These are phyloP conservation scores for Enteromius anoplus DNA, from an alignment of 2,797 vertebrate genomes.

Conservation along the genomic window DNA sequence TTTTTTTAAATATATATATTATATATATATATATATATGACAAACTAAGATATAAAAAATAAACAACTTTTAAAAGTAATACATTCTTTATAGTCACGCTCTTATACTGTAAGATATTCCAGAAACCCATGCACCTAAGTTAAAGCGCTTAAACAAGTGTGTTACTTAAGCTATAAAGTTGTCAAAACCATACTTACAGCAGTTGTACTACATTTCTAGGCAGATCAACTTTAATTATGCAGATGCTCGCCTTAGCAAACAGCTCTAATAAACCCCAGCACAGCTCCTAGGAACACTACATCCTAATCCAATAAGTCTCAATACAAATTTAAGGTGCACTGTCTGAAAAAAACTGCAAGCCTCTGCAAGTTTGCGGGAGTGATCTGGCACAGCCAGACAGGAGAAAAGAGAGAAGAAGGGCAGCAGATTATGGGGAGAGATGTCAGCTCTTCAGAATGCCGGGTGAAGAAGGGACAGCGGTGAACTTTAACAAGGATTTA, in stretches of 20 bases:
- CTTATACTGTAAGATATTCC: not conserved
- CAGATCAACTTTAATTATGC: not conserved
- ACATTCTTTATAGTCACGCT: not conserved
- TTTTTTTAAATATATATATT: no score
- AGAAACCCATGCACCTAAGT: not conserved
- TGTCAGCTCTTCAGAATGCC: conserved; percentile 53
- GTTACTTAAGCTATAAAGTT: not conserved
- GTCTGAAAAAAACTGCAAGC: not conserved
- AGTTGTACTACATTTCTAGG: not conserved
- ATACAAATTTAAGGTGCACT: not conserved
- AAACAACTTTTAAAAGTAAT: not conserved
- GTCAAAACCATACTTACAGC: not conserved
- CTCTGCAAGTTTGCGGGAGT: conserved; percentile 20
- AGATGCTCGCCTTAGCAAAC: conserved; percentile 2
- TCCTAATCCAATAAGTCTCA: not conserved
- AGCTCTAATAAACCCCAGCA: not conserved
- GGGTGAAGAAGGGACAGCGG: conserved; percentile 27
- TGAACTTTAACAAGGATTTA: conserved; percentile 49
- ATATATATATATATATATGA: no score
- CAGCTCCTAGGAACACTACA: not conserved
- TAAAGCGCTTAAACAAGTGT: not conserved
- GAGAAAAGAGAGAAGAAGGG: conserved; percentile 30
- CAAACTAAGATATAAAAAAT: not conserved
- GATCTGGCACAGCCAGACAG: conserved; percentile 45
- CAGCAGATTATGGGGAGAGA: conserved; percentile 38